Conservation (phyloP, 2,888 invertebrate genomes). For the Phrixothrix hirtus region DNA sequence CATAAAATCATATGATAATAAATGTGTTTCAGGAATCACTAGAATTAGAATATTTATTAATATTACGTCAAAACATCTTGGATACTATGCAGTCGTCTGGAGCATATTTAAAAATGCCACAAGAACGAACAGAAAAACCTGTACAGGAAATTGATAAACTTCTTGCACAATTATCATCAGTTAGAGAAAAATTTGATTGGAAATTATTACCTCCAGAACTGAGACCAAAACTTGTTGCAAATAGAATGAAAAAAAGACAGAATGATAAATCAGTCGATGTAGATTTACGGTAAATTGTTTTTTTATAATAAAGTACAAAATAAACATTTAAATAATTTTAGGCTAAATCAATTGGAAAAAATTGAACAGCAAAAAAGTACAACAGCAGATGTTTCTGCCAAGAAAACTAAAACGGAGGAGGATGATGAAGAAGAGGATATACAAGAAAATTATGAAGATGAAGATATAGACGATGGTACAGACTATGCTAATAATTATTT, state of each 20-base stretch:
- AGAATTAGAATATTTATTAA: conserved; percentile 70
- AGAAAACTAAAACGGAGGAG: conserved; percentile 58
- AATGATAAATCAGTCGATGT: conserved; percentile 42
- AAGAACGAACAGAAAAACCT: conserved; percentile 56
- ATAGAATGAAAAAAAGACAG: conserved; percentile 39
- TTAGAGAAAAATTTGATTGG: conserved; percentile 62
- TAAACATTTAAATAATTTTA: conserved; percentile 25
- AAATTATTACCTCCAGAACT: conserved; percentile 67
- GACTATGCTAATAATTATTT: conserved; percentile 87
- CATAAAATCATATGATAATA: neutral
- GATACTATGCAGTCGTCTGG: conserved; percentile 72
- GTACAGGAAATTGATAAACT: conserved; percentile 64
- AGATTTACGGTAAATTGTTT: conserved; percentile 38
- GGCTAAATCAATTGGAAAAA: conserved; percentile 61
- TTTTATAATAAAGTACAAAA: neutral
- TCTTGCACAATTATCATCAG: conserved; percentile 57
- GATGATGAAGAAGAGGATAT: conserved; percentile 63
- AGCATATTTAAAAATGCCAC: conserved; percentile 61
- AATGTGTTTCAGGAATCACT: conserved; percentile 42
- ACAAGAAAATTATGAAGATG: conserved; percentile 72
- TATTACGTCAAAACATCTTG: conserved; percentile 73
- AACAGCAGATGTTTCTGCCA: conserved; percentile 49
- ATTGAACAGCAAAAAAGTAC: conserved; percentile 66
- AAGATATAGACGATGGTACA: conserved; percentile 87
- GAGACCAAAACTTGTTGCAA: conserved; percentile 58